Evolutionary conservation across 2,797 vertebrate genomes (phyloP).

Genomic region (Bovichtus variegatus): DNA sequence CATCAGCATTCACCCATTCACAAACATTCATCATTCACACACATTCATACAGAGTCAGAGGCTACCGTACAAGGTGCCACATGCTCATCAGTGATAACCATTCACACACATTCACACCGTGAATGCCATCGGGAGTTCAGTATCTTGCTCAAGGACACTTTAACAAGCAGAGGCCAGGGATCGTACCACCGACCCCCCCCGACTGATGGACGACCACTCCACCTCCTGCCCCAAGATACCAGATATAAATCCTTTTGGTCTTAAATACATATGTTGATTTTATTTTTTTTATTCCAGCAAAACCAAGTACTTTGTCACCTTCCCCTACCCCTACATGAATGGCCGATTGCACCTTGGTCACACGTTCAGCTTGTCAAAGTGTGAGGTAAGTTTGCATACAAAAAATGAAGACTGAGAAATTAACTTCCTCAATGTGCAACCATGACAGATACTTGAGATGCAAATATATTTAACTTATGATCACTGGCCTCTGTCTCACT

Average conservation of each 20-base stretch:
- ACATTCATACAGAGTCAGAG: too few relatives aligned
- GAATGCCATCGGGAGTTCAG: too few relatives aligned
- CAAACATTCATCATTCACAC: too few relatives aligned
- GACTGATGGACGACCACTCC: too few relatives aligned
- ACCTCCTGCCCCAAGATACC: too few relatives aligned
- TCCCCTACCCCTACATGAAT: slow-evolving; percentile 99
- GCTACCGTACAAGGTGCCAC: too few relatives aligned
- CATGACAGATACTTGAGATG: neutral
- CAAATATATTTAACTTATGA: neutral
- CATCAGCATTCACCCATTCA: too few relatives aligned
- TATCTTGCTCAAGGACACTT: too few relatives aligned
- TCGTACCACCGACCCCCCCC: too few relatives aligned
- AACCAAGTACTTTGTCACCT: slow-evolving; percentile 94
- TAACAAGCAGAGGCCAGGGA: too few relatives aligned
- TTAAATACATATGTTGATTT: slow-evolving; percentile 6
- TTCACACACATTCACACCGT: too few relatives aligned
- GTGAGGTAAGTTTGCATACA: slow-evolving; percentile 88
- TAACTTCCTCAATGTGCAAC: neutral
- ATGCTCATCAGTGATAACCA: too few relatives aligned
- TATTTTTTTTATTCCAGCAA: slow-evolving; percentile 80
- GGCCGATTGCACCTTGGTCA: slow-evolving; percentile 97
- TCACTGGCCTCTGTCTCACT: slow-evolving; percentile 14
- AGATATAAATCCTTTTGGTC: neutral
- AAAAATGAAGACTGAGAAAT: neutral
- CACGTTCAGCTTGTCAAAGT: slow-evolving; percentile 96